Evolutionary conservation across 2,888 invertebrate species (phyloP).

Genomic region (Gasteruption jaculator): DNA sequence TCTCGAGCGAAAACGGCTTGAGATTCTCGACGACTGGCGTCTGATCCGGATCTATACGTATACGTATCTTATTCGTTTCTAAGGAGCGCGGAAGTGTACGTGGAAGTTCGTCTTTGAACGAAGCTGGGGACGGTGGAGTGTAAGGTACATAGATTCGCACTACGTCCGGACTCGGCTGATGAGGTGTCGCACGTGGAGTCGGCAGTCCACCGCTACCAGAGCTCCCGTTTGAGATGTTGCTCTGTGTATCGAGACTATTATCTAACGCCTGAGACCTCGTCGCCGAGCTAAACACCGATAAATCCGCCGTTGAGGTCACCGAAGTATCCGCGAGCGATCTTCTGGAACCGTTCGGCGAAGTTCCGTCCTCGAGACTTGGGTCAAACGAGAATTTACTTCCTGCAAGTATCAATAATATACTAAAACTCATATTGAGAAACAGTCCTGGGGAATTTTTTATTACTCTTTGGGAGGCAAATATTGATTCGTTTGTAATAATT

Average conservation of each 20-base stretch:
- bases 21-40: slow-evolving; percentile 55
- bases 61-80: slow-evolving; percentile 70
- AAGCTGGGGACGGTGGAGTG: slow-evolving; percentile 58
- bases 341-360: slow-evolving; percentile 68
- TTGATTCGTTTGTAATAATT: too few relatives aligned
- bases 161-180: slow-evolving; percentile 67
- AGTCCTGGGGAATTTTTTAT: too few relatives aligned
- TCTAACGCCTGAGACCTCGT: slow-evolving; percentile 70
- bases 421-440: slow-evolving; percentile 25
- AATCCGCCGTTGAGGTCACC: slow-evolving; percentile 78
- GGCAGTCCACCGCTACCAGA: slow-evolving; percentile 60
- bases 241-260: slow-evolving; percentile 72
- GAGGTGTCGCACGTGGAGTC: slow-evolving; percentile 66
- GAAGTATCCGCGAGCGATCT: slow-evolving; percentile 79
- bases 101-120: slow-evolving; percentile 55
- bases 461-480: too few relatives aligned
- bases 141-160: slow-evolving; percentile 78
- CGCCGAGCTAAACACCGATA: slow-evolving; percentile 72
- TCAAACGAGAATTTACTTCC: slow-evolving; percentile 64
- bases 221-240: slow-evolving; percentile 70
- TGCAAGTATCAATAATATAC: slow-evolving; percentile 45
- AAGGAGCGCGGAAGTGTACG: slow-evolving; percentile 55
- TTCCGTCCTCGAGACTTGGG: slow-evolving; percentile 65
- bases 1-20: slow-evolving; percentile 45
- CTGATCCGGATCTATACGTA: slow-evolving; percentile 68